Conservation (phyloP, 2,113 vertebrate genomes). For the Glaucomys volans region DNA sequence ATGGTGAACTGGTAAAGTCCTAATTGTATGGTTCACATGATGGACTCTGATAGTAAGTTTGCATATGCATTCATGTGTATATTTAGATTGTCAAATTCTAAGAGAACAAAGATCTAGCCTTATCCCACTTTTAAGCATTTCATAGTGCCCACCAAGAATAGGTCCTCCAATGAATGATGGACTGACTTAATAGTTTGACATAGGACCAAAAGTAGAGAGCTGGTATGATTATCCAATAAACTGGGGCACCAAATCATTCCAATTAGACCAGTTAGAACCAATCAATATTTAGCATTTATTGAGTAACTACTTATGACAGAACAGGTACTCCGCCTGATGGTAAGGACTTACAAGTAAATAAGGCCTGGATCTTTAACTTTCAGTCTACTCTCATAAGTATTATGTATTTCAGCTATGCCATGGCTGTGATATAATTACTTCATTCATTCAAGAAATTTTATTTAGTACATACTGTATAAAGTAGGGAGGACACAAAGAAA, state of each 20-base stretch:
- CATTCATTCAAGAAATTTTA: not conserved
- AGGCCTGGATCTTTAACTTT: not conserved
- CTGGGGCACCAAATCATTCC: not conserved
- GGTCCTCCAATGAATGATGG: not conserved
- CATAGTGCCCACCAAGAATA: not conserved
- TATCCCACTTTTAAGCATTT: not conserved
- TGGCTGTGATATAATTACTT: not conserved
- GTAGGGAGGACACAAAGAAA: not conserved
- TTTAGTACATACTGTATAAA: not conserved
- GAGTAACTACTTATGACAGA: not conserved
- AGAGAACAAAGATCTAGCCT: not conserved
- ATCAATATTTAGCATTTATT: slow-evolving; percentile 12
- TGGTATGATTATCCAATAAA: not conserved
- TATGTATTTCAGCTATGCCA: not conserved
- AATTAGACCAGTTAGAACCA: not conserved
- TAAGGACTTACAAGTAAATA: not conserved
- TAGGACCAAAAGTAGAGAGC: not conserved
- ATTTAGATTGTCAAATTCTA: slow-evolving; percentile 8
- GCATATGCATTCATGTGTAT: not conserved
- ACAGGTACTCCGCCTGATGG: not conserved
- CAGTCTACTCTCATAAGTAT: not conserved
- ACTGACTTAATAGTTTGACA: not conserved
- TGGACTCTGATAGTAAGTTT: not conserved
- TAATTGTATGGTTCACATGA: not conserved
- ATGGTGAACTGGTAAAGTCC: not conserved